phyloP scores from a whole-genome alignment of 2,797 vertebrate genomes.

The Pagetopsis macropterus region DNA sequence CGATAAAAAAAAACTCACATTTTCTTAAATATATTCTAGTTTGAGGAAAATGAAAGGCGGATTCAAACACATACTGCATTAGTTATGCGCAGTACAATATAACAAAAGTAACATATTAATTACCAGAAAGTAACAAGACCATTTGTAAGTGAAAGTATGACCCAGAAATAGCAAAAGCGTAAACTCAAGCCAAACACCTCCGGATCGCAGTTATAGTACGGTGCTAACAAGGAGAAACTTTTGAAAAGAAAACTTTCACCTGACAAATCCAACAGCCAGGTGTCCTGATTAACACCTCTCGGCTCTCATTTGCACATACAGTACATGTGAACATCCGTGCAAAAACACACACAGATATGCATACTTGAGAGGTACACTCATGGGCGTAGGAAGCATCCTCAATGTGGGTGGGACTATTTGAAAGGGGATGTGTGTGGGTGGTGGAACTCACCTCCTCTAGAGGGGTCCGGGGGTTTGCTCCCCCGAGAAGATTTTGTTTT shows the following conservation, averaged over 20 bases:
- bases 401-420: no score
- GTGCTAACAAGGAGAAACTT: slow-evolving; percentile 41
- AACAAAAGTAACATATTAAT: background rate
- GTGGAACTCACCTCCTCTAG: no score
- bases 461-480: no score
- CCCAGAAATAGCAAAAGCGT: slow-evolving; percentile 7
- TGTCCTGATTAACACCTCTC: slow-evolving; percentile 50
- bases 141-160: background rate
- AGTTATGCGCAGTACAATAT: background rate
- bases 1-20: background rate
- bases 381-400: no score
- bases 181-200: slow-evolving; percentile 34
- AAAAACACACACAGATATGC: slow-evolving; percentile 11
- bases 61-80: background rate
- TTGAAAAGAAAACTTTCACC: background rate
- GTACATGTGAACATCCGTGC: background rate
- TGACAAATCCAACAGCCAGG: slow-evolving; percentile 24
- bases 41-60: background rate
- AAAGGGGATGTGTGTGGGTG: no score
- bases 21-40: background rate
- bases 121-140: background rate
- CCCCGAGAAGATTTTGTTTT: no score
- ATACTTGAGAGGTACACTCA: background rate
- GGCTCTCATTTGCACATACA: slow-evolving; percentile 9
- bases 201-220: background rate